phyloP scores from a whole-genome alignment of 2,113 vertebrate species.

The Etheostoma cragini region DNA sequence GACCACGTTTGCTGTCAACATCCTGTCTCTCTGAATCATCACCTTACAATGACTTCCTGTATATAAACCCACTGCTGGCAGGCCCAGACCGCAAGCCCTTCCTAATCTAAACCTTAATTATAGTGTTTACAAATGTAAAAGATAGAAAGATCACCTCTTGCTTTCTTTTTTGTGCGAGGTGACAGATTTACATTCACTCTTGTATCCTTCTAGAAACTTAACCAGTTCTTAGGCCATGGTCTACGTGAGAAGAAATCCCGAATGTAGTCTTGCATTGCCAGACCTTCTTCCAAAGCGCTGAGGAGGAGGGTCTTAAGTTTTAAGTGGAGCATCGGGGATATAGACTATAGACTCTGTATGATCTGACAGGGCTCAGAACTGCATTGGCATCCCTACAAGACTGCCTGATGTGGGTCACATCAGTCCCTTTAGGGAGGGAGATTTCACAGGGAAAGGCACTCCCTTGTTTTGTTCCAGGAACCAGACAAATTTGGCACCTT shows the following conservation, averaged over 20 bases:
- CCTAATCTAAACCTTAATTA: background rate
- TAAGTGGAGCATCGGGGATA: too few species aligned
- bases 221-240: conserved; percentile 18
- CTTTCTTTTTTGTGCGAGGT: background rate
- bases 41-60: conserved; percentile 29
- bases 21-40: conserved; percentile 70
- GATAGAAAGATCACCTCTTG: background rate
- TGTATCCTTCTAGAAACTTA: conserved; percentile 13
- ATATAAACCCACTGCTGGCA: conserved; percentile 25
- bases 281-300: too few species aligned
- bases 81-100: background rate
- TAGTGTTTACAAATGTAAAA: background rate
- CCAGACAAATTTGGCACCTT: conserved; percentile 36
- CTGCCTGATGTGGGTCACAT: conserved; percentile 43
- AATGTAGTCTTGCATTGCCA: background rate
- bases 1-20: conserved; percentile 65
- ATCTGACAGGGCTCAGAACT: conserved; percentile 26
- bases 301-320: too few species aligned
- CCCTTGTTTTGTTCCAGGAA: conserved; percentile 37
- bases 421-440: conserved; percentile 23
- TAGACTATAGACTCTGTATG: background rate
- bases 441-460: conserved; percentile 39
- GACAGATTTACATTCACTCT: background rate
- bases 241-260: background rate
- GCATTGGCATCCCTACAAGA: conserved; percentile 6